Percentiles rank a stretch among this genome's conserved stretches.
Evolutionary conservation across 2,797 vertebrate genomes (phyloP).

Genomic region (Eptatretus atami): DNA sequence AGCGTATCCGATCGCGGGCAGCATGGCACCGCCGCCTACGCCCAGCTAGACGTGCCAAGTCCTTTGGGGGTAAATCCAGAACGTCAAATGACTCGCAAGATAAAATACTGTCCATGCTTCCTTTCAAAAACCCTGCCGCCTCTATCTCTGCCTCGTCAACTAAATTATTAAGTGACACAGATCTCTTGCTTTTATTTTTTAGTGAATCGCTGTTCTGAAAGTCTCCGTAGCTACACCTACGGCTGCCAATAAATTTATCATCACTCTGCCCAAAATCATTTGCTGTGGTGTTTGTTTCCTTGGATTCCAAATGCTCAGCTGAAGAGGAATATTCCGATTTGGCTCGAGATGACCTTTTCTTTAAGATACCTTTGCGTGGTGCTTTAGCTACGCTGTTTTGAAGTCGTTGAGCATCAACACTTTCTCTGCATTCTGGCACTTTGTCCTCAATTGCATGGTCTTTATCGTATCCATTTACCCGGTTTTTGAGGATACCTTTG

Average conservation of each 20-base stretch:
- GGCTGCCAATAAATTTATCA: too few relatives aligned
- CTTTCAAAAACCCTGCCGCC: too few relatives aligned
- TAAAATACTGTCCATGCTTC: slow-evolving; percentile 73
- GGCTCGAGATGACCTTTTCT: slow-evolving; percentile 17
- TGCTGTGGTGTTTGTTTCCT: slow-evolving; percentile 13
- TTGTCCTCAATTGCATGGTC: fast-evolving
- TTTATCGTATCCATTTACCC: slow-evolving; percentile 15
- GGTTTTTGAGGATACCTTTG: slow-evolving; percentile 61
- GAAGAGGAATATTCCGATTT: slow-evolving; percentile 69
- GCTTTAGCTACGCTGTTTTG: not conserved
- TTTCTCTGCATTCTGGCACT: not conserved
- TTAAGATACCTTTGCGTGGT: slow-evolving; percentile 70
- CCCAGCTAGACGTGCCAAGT: slow-evolving; percentile 11
- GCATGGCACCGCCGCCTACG: slow-evolving; percentile 3
- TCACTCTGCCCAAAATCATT: not conserved
- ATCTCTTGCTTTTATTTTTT: too few relatives aligned
- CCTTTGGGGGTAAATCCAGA: slow-evolving; percentile 38
- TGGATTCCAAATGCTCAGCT: slow-evolving; percentile 33
- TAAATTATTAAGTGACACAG: too few relatives aligned
- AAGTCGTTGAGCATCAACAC: not conserved
- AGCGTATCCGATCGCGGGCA: too few relatives aligned
- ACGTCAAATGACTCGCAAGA: slow-evolving; percentile 81
- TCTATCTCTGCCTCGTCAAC: too few relatives aligned
- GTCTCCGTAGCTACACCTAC: too few relatives aligned
- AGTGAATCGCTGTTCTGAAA: too few relatives aligned